Evolutionary conservation across 2,797 vertebrate species (phyloP), one percentile per base, ranked within the genome.

Genomic region (Novumbra hubbsi): DNA sequence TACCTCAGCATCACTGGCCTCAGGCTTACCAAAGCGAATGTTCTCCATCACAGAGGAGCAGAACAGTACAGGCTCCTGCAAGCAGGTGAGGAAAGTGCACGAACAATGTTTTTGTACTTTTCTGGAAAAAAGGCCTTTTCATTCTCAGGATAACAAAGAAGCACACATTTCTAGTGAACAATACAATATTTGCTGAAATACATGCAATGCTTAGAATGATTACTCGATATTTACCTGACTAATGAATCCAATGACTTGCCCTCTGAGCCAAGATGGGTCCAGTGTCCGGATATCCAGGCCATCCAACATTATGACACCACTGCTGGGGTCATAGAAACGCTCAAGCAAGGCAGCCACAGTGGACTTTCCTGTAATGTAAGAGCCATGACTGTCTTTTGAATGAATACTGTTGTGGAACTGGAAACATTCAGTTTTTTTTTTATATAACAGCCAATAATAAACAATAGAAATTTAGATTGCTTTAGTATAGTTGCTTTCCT

Each of bases 1-100:
- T 66, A 99, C 95, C 79, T 98, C 96, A 0, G 91, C 90, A 0
- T 99, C 96, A 0, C 95, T 93, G 72, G 97, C 97, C 0, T 86
- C 92, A 0, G 92, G 96, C 78, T 95, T 96, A 69, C 96, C 97
- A 0, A 98, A 97, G 71, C 97, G 96, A 84, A 99, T 98, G 86
- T 99, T 99, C 84, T 99, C 98, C 94, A 96, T 94, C 85, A 99
- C 88, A 1, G 93, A 96, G 0, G 96, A 96, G 21, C 94, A 95
- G 2, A 99, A 99, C 72, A 99, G 90, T 77, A 98, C 95, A 0
- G 97, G 97, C 83, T 99, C 98, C 98, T 99, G 86, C 0, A 1
- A 71, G 32, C 21, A 77, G 2, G 3, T 65, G 5, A 19, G 5
- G 41, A 19, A 72, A 69, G 66, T 55, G 32, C 14, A 45, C 38